Evolutionary conservation across 2,113 vertebrate genomes (phyloP), one percentile per base, ranked within the genome.

Genomic region (Takifugu flavidus): DNA sequence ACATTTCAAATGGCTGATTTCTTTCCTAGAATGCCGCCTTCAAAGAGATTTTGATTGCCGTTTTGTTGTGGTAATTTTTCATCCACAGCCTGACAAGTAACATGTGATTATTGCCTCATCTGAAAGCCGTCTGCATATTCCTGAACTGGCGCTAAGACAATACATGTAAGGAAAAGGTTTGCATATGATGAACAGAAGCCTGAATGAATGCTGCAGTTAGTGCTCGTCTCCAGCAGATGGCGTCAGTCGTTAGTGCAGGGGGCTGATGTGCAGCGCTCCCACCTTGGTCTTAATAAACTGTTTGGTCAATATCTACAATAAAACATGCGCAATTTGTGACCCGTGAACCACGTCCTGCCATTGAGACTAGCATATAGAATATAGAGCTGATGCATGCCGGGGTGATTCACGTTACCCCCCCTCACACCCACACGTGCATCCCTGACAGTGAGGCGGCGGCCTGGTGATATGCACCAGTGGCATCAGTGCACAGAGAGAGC

Each of bases 141-240:
- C 34, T 39, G 11, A 39, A 39, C 11, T 10, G 34, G 3, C 11
- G 34, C 34, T 11, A 39, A 20, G 8, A 39, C 11, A 10, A 8
- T 10, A 39, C 34, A 39, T 39, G 7, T 2, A 47, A 6, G 2
- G 8, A 14, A 47, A 3, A n/a, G 45, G 29, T 74, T 74, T 53
- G 20, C 1, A 25, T 26, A 56, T 53, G 50, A 13, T 20, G 20
- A 20, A 20, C 20, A 20, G 20, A 20, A 51, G 14, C 3, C 13
- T 1, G 27, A 39, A 14, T 42, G 13, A 13, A 39, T 20, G 11
- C 14, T 82, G 87, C 58, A 88, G 80, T 85, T 79, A 26, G 8
- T 6, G 1, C 0, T 15, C 74, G 70, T 46, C 1, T 13, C 88
- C 90, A 89, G 83, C 77, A 91, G 90, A 89, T 90, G 88, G 87